phyloP scores from a whole-genome alignment of 2,888 invertebrate species.

The Bombylius major region DNA sequence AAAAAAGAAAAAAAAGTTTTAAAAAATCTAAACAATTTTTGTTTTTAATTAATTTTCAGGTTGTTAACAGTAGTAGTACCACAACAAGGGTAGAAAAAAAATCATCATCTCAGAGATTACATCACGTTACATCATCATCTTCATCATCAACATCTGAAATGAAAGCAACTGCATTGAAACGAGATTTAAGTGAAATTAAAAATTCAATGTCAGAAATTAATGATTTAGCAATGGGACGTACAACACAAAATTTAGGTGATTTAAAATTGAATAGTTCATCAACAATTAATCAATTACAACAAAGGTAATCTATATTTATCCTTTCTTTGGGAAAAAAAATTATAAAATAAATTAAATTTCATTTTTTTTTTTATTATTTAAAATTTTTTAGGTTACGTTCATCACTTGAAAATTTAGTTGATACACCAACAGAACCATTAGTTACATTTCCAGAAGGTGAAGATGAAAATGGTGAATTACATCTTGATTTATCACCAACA shows the following conservation, averaged over 20 bases:
- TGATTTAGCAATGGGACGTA: conserved; percentile 41
- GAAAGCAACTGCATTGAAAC: conserved; percentile 72
- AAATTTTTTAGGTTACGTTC: conserved; percentile 46
- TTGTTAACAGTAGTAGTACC: conserved; percentile 37
- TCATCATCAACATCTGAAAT: conserved; percentile 49
- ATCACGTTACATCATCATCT: conserved; percentile 28
- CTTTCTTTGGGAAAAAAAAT: not conserved
- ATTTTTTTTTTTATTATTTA: conserved; percentile 7
- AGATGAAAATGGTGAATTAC: conserved; percentile 42
- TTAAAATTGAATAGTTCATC: conserved; percentile 14
- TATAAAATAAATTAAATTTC: not conserved
- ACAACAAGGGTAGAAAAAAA: conserved; percentile 35
- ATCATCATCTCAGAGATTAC: conserved; percentile 31
- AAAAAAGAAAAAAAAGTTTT: too few relatives aligned
- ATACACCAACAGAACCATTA: conserved; percentile 51
- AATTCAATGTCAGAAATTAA: conserved; percentile 81
- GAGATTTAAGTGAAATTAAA: conserved; percentile 52
- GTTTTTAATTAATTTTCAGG: conserved; percentile 21
- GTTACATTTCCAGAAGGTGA: conserved; percentile 74
- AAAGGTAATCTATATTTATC: conserved; percentile 8
- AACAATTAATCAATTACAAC: conserved; percentile 16
- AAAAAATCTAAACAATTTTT: not conserved
- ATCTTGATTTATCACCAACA: conserved; percentile 32
- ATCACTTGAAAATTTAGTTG: conserved; percentile 69
- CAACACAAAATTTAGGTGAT: conserved; percentile 12